A percentile compares a stretch with the other conserved stretches of the same genome.
Conservation (phyloP, 2,113 vertebrate species). For the Climacteris rufus region DNA sequence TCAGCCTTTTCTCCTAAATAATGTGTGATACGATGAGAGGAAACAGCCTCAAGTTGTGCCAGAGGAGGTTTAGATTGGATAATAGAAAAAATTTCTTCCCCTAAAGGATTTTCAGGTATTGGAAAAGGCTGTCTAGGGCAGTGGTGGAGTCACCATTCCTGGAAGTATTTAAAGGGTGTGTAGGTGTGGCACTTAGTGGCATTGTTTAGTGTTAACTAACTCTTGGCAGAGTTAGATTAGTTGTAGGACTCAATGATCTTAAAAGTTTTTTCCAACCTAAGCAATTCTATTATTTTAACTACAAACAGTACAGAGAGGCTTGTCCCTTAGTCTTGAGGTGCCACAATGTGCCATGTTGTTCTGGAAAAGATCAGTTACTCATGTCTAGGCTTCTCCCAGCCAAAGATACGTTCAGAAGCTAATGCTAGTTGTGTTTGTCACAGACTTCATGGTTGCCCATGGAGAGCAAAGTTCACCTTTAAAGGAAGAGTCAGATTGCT, state of each 20-base stretch:
- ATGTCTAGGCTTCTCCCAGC: neutral
- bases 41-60: neutral
- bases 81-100: neutral
- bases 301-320: neutral
- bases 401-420: neutral
- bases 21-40: neutral
- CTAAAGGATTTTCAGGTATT: neutral
- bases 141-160: neutral
- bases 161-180: neutral
- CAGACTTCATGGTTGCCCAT: accelerated
- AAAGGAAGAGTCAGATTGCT: neutral
- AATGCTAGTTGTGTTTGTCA: neutral
- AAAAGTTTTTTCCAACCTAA: neutral
- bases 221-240: neutral
- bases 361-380: neutral
- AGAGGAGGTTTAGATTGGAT: neutral
- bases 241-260: neutral
- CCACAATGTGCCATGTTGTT: accelerated
- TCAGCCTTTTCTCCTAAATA: neutral
- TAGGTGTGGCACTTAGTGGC: neutral
- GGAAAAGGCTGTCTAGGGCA: neutral
- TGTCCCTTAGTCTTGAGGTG: neutral
- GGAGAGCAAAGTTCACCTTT: neutral
- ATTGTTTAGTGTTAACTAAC: neutral
- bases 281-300: neutral